phyloP scores from a whole-genome alignment of 2,113 vertebrate species.

The Lampris incognitus region DNA sequence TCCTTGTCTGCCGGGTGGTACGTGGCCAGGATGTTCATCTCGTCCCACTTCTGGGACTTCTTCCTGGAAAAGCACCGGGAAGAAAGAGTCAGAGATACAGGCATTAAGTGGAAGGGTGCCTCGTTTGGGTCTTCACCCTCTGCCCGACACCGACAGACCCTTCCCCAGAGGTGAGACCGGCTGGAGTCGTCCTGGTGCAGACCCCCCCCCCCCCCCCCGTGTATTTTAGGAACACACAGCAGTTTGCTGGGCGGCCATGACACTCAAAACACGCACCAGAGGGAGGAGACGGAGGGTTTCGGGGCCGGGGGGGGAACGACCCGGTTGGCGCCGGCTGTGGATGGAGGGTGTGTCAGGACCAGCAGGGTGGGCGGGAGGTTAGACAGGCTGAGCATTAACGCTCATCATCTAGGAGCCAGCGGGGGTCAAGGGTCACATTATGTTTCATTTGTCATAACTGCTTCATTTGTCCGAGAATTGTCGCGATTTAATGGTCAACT shows the following conservation, averaged over 20 bases:
- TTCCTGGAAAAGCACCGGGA: constrained; percentile 84
- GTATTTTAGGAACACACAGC: constrained; percentile 50
- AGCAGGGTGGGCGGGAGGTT: background rate
- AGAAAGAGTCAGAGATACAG: constrained; percentile 22
- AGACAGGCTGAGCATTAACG: background rate
- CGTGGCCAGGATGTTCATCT: constrained; percentile 99
- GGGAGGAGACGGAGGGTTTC: too few species aligned
- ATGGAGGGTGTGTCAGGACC: too few species aligned
- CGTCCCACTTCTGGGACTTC: constrained; percentile 98
- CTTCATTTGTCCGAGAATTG: background rate
- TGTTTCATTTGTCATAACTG: constrained; percentile 6
- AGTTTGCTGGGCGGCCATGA: too few species aligned
- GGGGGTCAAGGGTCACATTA: constrained; percentile 19
- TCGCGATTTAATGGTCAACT: background rate
- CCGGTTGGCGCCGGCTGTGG: too few species aligned
- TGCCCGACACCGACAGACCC: background rate
- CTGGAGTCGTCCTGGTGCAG: constrained; percentile 57
- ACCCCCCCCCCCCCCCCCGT: constrained; percentile 43
- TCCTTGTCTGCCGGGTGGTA: constrained; percentile 98
- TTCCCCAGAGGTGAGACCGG: constrained; percentile 22
- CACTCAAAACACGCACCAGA: constrained; percentile 22
- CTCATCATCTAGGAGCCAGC: constrained; percentile 16
- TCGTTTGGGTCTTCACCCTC: constrained; percentile 12
- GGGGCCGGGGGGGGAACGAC: too few species aligned
- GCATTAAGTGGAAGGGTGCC: constrained; percentile 3